Evolutionary conservation across 2,113 vertebrate species (phyloP), one percentile per base, ranked within the genome.

Genomic region (Psilopsiagon aurifrons): DNA sequence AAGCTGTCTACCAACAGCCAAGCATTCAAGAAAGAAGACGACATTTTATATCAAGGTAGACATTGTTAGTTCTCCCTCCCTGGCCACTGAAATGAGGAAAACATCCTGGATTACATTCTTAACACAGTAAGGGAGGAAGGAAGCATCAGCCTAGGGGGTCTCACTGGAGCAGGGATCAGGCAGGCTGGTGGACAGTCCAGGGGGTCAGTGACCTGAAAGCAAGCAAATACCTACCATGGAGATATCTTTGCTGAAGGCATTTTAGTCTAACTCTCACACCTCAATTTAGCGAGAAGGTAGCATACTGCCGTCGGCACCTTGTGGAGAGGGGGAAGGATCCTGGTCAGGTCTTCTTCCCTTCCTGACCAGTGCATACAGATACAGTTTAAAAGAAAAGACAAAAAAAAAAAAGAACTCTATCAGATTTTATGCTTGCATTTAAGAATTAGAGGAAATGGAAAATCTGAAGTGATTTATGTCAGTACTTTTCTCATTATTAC

Each of bases 201-300:
- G 16, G 47, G 13, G 17, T 49, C 51, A 68, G 59, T 1, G 0
- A 63, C 31, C 41, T 35, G 29, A 49, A 55, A 76, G 55, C 24
- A 62, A 52, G 35, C 20, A 80, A 49, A 28, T 29, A 39, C 22
- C 16, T 35, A 41, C 59, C 18, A 28, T 2, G 1, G 47, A 47
- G 31, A 24, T 4, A 0, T 29, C 54, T 68, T 64, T 75, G 67
- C 60, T 49, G 44, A 86, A 52, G 46, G 17, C 54, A 51, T 67
- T 55, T 57, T 1, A 0, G 17, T 43, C 14, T n/a, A 49, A 77
- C 0, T 0, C 7, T 3, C 0, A 1, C 0, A 1, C 22, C 13
- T 74, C 47, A 14, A 22, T 78, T 46, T 64, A 23, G 41, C 9
- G 22, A 76, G 35, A 76, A 5, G 8, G 18, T 17, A 57, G 33